These are phyloP conservation scores for Schizopygopsis pylzovi DNA, from an alignment of 2,797 vertebrate genomes.

Conservation along the genomic window DNA sequence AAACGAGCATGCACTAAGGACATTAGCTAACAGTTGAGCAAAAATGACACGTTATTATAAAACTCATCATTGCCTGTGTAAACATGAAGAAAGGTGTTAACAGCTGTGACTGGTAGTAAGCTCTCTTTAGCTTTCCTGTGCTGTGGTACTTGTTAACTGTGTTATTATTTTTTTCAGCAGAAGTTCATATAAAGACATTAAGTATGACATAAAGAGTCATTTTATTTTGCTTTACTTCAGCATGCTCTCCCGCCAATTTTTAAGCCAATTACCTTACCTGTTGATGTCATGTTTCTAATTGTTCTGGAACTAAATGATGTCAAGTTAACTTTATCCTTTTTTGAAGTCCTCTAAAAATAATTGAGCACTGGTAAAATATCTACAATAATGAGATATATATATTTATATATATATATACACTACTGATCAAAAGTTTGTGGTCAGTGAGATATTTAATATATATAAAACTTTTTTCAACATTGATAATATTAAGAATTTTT, in stretches of 20 bases:
- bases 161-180: conserved; percentile 61
- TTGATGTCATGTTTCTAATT: not conserved
- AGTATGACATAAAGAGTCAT: conserved; percentile 21
- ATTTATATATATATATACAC: not conserved
- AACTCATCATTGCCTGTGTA: conserved; percentile 60
- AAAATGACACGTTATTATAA: conserved; percentile 51
- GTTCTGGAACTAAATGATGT: not conserved
- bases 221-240: conserved; percentile 7
- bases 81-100: conserved; percentile 40
- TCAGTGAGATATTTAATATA: not conserved
- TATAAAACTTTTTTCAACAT: not conserved
- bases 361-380: not conserved
- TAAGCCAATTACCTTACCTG: not conserved
- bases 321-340: not conserved
- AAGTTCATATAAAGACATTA: conserved; percentile 65
- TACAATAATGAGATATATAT: not conserved
- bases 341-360: not conserved
- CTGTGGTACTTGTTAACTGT: conserved; percentile 49
- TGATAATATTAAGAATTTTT: not conserved
- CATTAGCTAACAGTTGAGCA: conserved; percentile 68
- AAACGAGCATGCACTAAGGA: conserved; percentile 79
- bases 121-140: conserved; percentile 31
- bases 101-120: conserved; percentile 38
- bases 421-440: not conserved
- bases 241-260: not conserved